A percentile compares a stretch with the other conserved stretches of the same genome.
Conservation (phyloP, 2,113 vertebrate genomes). For the Anarrhichthys ocellatus region DNA sequence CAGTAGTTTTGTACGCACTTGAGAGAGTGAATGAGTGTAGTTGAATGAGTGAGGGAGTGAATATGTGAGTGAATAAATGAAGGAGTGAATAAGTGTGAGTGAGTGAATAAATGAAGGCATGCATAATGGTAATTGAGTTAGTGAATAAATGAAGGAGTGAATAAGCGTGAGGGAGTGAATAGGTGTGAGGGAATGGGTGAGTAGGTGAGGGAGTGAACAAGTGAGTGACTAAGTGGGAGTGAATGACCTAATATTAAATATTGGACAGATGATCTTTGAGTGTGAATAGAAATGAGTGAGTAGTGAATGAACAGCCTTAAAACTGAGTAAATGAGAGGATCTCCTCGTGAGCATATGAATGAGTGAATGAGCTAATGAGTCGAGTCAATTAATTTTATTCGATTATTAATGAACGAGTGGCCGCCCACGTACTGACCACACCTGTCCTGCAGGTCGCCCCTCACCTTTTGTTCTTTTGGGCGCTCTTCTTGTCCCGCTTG, state of each 20-base stretch:
- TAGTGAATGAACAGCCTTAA: neutral
- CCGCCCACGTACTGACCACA: neutral
- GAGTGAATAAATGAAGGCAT: neutral
- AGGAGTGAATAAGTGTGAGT: neutral
- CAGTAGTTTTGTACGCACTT: neutral
- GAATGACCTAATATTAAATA: neutral
- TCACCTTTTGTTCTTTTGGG: slow-evolving; percentile 71
- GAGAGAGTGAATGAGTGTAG: neutral
- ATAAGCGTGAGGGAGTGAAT: neutral
- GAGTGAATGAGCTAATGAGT: neutral
- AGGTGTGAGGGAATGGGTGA: neutral
- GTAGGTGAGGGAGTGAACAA: neutral
- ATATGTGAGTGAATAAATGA: neutral
- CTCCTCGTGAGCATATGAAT: neutral
- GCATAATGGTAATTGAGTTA: neutral
- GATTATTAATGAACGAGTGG: neutral
- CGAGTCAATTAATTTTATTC: neutral
- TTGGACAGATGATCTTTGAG: neutral
- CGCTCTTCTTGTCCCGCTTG: slow-evolving; percentile 85
- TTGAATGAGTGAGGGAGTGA: too few relatives aligned
- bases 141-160: neutral
- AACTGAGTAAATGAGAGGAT: neutral
- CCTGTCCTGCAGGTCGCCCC: slow-evolving; percentile 16
- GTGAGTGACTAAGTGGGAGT: neutral
- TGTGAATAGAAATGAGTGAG: too few relatives aligned